Evolutionary conservation across 2,113 vertebrate species (phyloP), one percentile per base, ranked within the genome.

Genomic region (Clinocottus analis): DNA sequence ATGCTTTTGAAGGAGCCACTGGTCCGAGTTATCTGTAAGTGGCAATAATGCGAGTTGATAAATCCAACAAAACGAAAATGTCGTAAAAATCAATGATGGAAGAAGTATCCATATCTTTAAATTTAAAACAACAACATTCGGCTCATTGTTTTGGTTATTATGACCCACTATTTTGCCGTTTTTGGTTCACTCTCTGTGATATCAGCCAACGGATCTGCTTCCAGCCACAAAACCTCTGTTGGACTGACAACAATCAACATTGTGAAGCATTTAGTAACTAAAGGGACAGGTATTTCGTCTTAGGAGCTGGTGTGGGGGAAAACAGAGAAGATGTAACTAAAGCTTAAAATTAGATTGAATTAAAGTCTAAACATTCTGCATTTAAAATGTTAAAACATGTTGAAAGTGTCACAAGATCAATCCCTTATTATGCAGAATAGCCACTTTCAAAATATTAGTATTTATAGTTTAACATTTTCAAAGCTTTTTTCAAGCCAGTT

Each of bases 1-100:
- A 95, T 8, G 97, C 97, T 66, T 95, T 99, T 84, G 92, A 85
- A 86, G 97, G 97, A 51, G 95, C 96, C 66, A 91, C 72, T 0
- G 97, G 97, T 82, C 97, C 96, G 3, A 95, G 83, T 27, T 76
- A 93, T 61, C 91, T 98, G 97, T 98, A 91, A 97, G 97, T 96
- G 27, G 27, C 47, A 49, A 25, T 43, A 25, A 35, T 51, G 56
- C 9, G 55, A 17, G 10, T 31, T 29, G 7, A 35, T 37, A 21
- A 21, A 63, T 56, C 9, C 3, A 56, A 45, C 21, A 17, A 59
- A 13, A 41, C 25, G 1, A 41, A 27, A 47, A 51, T 60, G 17
- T 5, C 27, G 0, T 45, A 16, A 66, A 33, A 25, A 25, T 64
- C 27, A 19, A 6, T 29, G 59, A 2, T 47, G 49, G 31, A 14